These are phyloP conservation scores for Centroberyx gerrardi DNA, from an alignment of 2,797 vertebrate species.

Conservation along the genomic window DNA sequence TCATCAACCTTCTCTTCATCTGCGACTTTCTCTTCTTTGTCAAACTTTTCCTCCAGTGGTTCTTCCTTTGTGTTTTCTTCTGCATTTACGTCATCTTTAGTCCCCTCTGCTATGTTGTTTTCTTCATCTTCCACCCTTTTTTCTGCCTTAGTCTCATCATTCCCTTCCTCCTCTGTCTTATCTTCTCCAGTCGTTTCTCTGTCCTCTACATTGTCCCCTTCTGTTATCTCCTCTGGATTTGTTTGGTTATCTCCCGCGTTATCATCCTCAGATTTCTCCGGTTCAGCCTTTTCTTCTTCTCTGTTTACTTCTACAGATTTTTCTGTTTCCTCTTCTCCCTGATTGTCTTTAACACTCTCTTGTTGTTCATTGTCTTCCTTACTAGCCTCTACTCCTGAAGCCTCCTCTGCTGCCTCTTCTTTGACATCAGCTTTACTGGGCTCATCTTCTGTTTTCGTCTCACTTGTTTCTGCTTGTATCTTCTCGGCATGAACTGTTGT, in stretches of 20 bases:
- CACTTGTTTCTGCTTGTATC: conserved; percentile 25
- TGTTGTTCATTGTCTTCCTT: conserved; percentile 23
- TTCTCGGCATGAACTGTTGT: conserved; percentile 51
- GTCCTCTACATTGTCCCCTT: conserved; percentile 15
- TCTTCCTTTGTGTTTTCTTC: conserved; percentile 47
- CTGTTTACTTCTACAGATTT: conserved; percentile 14
- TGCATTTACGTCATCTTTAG: conserved; percentile 13
- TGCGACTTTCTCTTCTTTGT: conserved; percentile 17
- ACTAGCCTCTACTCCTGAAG: conserved; percentile 14
- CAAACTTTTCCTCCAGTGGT: conserved; percentile 20
- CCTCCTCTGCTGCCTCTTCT: conserved; percentile 24
- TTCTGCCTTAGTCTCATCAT: conserved; percentile 34
- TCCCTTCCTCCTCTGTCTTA: conserved; percentile 31
- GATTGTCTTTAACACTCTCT: conserved; percentile 11
- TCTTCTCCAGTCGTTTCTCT: conserved; percentile 9
- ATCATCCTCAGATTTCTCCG: conserved; percentile 23
- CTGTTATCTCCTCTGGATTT: conserved; percentile 28
- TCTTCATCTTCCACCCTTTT: conserved; percentile 26
- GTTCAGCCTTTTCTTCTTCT: conserved; percentile 24
- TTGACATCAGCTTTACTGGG: conserved; percentile 32
- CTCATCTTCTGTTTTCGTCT: conserved; percentile 30
- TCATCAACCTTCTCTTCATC: conserved; percentile 36
- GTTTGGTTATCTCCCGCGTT: conserved; percentile 38
- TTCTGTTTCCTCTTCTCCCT: conserved; percentile 35
- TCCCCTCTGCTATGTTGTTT: conserved; percentile 18